Percentiles rank a stretch among this genome's conserved stretches.
These are phyloP conservation scores for Trichopria drosophilae DNA, from an alignment of 2,888 invertebrate species.

Conservation along the genomic window DNA sequence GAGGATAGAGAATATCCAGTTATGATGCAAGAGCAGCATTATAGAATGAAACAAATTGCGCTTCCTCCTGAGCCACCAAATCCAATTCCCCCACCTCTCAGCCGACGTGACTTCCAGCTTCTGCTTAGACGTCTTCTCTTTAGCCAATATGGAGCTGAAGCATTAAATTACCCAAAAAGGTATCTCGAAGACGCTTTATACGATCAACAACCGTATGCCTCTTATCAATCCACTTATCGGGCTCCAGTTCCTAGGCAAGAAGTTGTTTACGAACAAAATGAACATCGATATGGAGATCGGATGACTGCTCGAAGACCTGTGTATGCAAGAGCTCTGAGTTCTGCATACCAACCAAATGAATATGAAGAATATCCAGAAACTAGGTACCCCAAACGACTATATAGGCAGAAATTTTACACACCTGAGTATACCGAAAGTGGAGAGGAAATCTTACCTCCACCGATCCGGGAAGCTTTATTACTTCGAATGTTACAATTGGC, in stretches of 20 bases:
- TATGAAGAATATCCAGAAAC: slow-evolving; percentile 53
- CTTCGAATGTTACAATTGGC: slow-evolving; percentile 74
- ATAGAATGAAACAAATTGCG: slow-evolving; percentile 42
- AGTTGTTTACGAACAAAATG: slow-evolving; percentile 24
- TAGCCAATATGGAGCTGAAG: slow-evolving; percentile 61
- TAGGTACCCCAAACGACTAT: slow-evolving; percentile 50
- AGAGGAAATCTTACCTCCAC: slow-evolving; percentile 69
- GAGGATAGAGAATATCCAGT: slow-evolving; percentile 49
- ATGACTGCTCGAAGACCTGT: slow-evolving; percentile 42
- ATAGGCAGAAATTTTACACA: slow-evolving; percentile 52
- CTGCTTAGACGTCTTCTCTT: slow-evolving; percentile 68
- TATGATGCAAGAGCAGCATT: slow-evolving; percentile 46
- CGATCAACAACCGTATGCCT: slow-evolving; percentile 54
- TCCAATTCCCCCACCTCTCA: slow-evolving; percentile 70
- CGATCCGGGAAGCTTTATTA: slow-evolving; percentile 71
- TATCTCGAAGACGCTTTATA: slow-evolving; percentile 55
- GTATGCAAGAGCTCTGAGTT: slow-evolving; percentile 41
- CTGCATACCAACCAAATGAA: slow-evolving; percentile 45
- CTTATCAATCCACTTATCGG: slow-evolving; percentile 58
- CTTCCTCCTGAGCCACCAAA: slow-evolving; percentile 61
- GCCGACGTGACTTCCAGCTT: slow-evolving; percentile 71
- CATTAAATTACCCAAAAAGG: slow-evolving; percentile 51
- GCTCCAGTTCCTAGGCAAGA: slow-evolving; percentile 46
- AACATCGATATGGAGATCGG: not conserved
- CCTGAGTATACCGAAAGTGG: slow-evolving; percentile 55